Evolutionary conservation across 1,140 invertebrate species (phyloP), one percentile per base, ranked within the genome.

Genomic region (Liolophura sinensis): DNA sequence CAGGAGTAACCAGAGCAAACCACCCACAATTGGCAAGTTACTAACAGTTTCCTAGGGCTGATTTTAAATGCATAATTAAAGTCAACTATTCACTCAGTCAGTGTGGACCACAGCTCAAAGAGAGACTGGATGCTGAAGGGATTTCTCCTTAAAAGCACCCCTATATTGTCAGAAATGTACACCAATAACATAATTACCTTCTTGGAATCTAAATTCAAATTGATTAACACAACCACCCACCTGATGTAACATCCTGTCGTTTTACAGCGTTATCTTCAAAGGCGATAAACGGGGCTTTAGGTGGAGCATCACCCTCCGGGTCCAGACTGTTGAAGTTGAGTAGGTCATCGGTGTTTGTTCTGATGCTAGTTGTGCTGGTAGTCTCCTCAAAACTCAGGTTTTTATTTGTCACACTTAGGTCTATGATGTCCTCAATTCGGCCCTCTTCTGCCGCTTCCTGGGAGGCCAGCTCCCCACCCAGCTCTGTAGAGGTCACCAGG

Each of bases 201-300:
- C 31, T 5, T 40, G 31, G 31, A 40, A 40, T 3, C 31, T 40
- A 3, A 40, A 40, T 40, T 40, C 31, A 40, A 40, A 5, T 3
- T 40, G 9, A 40, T 40, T 40, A 9, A 40, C 31, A 40, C 31
- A 5, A 9, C 9, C 9, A 40, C 31, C 3, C 31, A 40, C 31
- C 31, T 40, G 31, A 40, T 40, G 31, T 40, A 63, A 77, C 75
- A 73, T 80, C 78, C 63, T 78, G 78, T 70, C 73, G 64, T 59
- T 68, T 65, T 64, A 70, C 72, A 73, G 77, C 69, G 69, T 77
- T 77, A 55, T 80, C 78, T 68, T 80, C 77, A 65, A 80, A 80
- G 58, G 78, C 75, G 65, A 78, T 75, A 25, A 80, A 69, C 49
- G 78, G 75, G 52, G 72, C 73, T 57, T 67, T 68, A 56, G 67